Evolutionary conservation across 2,888 invertebrate species (phyloP), one percentile per base, ranked within the genome.

Genomic region (Alloplasta piceator): DNA sequence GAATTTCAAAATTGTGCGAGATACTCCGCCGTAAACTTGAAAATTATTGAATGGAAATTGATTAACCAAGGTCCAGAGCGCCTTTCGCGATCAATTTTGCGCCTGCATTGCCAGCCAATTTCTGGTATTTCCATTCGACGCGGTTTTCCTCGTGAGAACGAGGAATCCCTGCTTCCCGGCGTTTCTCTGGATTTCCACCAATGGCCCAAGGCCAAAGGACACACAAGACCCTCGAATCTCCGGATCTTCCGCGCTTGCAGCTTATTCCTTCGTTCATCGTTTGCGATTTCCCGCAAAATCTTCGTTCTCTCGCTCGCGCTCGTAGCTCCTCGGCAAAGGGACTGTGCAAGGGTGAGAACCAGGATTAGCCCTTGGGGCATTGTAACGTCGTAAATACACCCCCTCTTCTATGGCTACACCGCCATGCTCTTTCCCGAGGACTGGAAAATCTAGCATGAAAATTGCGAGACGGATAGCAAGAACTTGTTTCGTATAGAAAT

Each of bases 341-440:
- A 85, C 79, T 84, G 87, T 85, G 84, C 85, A 26, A 84, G 86
- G 87, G 87, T 73, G 73, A 77, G 80, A 14, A 68, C 87, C 87
- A 88, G 90, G 90, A 90, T 90, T 90, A 91, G 91, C 89, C 91
- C 91, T 84, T 87, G 86, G 91, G 92, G 92, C 88, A 92, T 91
- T 91, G 92, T 91, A 92, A 90, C 90, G 88, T 91, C 91, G 91
- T 92, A 92, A 92, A 92, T 92, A 92, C 89, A 89, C 85, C 85
- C 89, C 85, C 82, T 78, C 85, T 82, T 77, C 82, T 26, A 26
- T 26, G 26, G 26, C 26, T 3, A 26, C 26, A 26, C 26, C 26
- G 26, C 26, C 26, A 26, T 26, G 26, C 3, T 26, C 26, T 26
- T 1, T 26, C 26, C 26, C 26, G 26, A 26, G 26, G 26, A 26